Percentiles rank a stretch among this genome's conserved stretches.
Conservation (phyloP, 2,797 vertebrate genomes). For the Lithobates sylvaticus region DNA sequence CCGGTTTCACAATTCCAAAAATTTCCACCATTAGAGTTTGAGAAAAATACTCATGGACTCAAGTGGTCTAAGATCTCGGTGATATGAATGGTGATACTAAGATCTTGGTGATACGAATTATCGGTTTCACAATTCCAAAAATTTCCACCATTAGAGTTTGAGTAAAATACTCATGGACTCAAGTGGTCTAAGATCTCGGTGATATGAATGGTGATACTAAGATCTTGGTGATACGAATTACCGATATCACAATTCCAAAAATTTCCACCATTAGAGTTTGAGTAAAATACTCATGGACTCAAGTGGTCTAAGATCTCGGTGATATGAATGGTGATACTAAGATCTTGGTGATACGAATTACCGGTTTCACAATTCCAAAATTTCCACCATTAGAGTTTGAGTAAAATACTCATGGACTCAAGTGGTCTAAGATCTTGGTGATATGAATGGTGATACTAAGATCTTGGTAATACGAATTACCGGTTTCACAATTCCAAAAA, state of each 20-base stretch:
- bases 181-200: too few species aligned
- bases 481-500: too few species aligned
- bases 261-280: background rate
- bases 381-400: background rate
- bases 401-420: constrained; percentile 4
- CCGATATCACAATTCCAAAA: background rate
- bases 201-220: too few species aligned
- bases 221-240: too few species aligned
- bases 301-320: constrained; percentile 23
- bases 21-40: background rate
- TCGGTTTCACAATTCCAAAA: too few species aligned
- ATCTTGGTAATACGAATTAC: background rate
- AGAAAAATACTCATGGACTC: constrained; percentile 9
- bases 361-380: too few species aligned
- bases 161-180: too few species aligned
- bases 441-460: background rate
- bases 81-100: background rate
- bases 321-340: background rate
- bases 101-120: background rate
- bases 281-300: constrained; percentile 6
- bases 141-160: too few species aligned
- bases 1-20: background rate
- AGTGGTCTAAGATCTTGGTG: constrained; percentile 26
- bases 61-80: constrained; percentile 23
- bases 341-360: background rate